These are phyloP conservation scores for Wasmannia auropunctata DNA, from an alignment of 1,140 invertebrate species.

Conservation along the genomic window DNA sequence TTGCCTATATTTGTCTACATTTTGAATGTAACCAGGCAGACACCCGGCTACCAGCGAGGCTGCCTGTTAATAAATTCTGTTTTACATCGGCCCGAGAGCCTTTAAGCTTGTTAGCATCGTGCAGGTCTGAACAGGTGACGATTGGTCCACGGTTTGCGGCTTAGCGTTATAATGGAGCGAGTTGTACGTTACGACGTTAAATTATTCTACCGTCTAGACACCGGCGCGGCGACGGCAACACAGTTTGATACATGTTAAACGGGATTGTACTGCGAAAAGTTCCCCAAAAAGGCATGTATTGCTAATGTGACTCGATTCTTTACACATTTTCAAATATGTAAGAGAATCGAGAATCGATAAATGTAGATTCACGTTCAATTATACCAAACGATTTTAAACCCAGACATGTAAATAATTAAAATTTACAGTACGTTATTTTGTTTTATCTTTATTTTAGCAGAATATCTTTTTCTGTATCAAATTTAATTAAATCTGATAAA, in stretches of 20 bases:
- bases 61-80: conserved; percentile 67
- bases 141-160: conserved; percentile 42
- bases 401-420: not conserved
- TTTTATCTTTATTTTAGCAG: not conserved
- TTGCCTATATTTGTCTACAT: not conserved
- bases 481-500: not conserved
- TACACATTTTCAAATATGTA: not conserved
- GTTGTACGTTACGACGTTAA: conserved; percentile 35
- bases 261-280: not conserved
- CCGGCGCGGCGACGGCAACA: not conserved
- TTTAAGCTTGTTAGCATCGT: conserved; percentile 54
- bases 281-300: not conserved
- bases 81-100: conserved; percentile 20
- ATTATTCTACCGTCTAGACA: conserved; percentile 57
- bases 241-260: conserved; percentile 37
- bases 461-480: not conserved
- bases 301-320: not conserved
- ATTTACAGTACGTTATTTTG: not conserved
- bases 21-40: conserved; percentile 23
- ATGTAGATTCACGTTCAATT: not conserved
- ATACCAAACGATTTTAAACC: not conserved
- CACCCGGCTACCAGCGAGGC: conserved; percentile 28
- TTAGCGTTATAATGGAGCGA: conserved; percentile 8
- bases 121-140: conserved; percentile 43
- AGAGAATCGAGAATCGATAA: no score